Conservation (phyloP, 2,113 vertebrate species). For the Cynopterus brachyotis region DNA sequence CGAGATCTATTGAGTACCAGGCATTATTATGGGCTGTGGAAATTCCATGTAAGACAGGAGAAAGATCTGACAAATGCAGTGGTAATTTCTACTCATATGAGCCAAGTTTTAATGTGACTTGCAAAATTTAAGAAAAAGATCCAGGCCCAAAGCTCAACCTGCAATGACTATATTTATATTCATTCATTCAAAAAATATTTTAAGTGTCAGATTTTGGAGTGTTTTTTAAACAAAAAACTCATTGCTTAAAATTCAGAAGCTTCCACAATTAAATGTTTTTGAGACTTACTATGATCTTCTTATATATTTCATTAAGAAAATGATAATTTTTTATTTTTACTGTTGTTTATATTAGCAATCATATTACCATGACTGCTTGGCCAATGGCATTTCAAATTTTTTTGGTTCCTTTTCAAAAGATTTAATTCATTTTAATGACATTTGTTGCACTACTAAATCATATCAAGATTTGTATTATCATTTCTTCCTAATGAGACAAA, state of each 20-base stretch:
- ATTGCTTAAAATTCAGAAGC: neutral
- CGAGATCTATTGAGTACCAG: neutral
- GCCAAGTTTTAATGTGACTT: neutral
- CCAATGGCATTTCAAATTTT: neutral
- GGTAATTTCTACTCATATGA: neutral
- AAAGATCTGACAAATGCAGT: neutral
- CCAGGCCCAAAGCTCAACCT: neutral
- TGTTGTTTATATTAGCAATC: neutral
- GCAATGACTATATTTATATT: neutral
- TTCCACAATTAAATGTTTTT: neutral
- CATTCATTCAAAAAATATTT: slow-evolving; percentile 4
- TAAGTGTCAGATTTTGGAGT: neutral
- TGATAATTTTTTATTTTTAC: neutral
- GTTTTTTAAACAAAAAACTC: neutral
- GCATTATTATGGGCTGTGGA: neutral
- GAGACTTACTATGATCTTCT: neutral
- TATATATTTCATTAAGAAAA: neutral
- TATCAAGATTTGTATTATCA: slow-evolving; percentile 12
- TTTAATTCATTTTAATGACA: neutral
- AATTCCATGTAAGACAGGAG: neutral
- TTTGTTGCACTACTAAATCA: neutral
- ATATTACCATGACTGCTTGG: neutral
- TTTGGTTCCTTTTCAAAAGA: neutral
- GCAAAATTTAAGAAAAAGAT: neutral
- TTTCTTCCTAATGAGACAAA: neutral